Evolutionary conservation across 37 sponge, comb jelly and placozoan genomes (phyloP).

Genomic region (Dysidea cf. avara): DNA sequence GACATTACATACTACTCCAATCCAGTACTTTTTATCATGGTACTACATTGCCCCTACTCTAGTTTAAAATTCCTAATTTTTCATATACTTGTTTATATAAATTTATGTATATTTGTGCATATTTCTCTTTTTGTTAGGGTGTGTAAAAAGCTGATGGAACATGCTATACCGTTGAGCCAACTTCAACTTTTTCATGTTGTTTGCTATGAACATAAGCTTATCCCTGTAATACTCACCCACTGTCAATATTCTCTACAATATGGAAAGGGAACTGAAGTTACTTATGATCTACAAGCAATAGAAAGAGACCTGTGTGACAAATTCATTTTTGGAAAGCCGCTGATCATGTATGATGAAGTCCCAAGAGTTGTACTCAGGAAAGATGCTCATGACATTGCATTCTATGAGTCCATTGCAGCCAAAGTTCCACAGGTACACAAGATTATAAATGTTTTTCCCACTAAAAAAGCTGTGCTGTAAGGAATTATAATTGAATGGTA

Average conservation of each 20-base stretch:
- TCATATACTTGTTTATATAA: no score
- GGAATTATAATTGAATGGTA: no score
- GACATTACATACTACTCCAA: no score
- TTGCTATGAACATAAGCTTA: slow-evolving; percentile 63
- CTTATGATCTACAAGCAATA: slow-evolving; percentile 67
- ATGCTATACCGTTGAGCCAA: slow-evolving; percentile 57
- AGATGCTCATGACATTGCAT: slow-evolving; percentile 39
- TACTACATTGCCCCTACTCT: no score
- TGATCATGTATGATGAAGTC: slow-evolving; percentile 40
- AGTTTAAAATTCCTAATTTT: no score
- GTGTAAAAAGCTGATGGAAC: slow-evolving; percentile 18
- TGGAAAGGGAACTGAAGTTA: slow-evolving; percentile 65
- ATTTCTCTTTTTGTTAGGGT: no score
- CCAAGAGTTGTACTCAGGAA: slow-evolving; percentile 51
- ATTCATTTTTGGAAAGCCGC: slow-evolving; percentile 74
- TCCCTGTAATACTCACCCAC: slow-evolving; percentile 72
- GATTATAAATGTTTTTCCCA: no score
- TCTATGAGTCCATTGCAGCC: slow-evolving; percentile 26
- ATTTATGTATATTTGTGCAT: no score
- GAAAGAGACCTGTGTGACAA: slow-evolving; percentile 75
- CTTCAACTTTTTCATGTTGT: slow-evolving; percentile 61
- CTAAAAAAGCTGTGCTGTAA: no score
- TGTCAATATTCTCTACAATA: slow-evolving; percentile 68
- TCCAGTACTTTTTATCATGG: no score
- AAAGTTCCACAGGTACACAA: slow-evolving; percentile 47